A percentile compares a stretch with the other conserved stretches of the same genome.
Evolutionary conservation across 2,113 vertebrate genomes (phyloP).

Genomic region (Ia io): DNA sequence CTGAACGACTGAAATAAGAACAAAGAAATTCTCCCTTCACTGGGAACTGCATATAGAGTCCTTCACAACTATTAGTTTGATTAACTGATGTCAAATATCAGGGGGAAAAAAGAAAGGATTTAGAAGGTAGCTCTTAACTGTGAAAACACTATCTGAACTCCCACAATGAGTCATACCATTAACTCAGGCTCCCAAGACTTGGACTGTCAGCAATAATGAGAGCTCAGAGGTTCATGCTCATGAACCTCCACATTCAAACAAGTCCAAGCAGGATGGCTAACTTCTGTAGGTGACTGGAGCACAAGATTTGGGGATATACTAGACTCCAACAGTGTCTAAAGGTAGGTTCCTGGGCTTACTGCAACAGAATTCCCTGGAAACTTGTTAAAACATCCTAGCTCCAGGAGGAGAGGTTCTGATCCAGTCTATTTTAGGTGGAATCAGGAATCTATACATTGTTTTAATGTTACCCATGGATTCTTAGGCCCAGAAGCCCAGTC

Average conservation of each 20-base stretch:
- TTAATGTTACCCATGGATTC: neutral
- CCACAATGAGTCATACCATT: neutral
- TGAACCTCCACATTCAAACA: neutral
- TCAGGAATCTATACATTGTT: neutral
- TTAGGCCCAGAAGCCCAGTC: neutral
- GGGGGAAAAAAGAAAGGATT: neutral
- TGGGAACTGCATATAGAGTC: neutral
- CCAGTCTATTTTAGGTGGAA: neutral
- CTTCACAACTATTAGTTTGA: neutral
- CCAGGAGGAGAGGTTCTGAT: neutral
- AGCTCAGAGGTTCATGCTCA: neutral
- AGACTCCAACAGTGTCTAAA: neutral
- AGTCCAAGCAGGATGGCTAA: neutral
- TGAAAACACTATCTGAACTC: neutral
- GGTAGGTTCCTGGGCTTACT: neutral
- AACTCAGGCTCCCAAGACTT: neutral
- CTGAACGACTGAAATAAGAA: conserved; percentile 21
- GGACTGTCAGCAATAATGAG: neutral
- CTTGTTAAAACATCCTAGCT: neutral
- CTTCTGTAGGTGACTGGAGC: neutral
- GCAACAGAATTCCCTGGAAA: neutral
- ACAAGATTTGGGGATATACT: neutral
- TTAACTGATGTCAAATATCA: neutral
- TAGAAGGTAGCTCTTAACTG: neutral
- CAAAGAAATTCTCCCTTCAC: neutral